phyloP scores from a whole-genome alignment of 2,797 vertebrate genomes.

The Xenentodon cancila region DNA sequence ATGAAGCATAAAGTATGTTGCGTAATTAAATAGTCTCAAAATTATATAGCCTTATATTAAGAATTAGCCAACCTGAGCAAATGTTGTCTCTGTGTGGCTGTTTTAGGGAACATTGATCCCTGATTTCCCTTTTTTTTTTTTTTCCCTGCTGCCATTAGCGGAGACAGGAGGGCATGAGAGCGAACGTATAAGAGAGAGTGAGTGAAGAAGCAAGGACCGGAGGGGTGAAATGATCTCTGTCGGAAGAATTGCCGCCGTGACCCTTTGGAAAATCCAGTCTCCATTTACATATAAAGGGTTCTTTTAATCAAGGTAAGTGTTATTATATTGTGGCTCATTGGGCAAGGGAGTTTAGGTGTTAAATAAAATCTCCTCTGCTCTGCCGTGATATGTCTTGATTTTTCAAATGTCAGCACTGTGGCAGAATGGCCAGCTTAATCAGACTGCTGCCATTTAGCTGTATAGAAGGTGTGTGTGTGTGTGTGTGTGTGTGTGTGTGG shows the following conservation, averaged over 20 bases:
- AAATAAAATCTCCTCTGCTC: slow-evolving; percentile 96
- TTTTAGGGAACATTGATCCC: slow-evolving; percentile 99
- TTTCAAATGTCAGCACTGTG: slow-evolving; percentile 98
- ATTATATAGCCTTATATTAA: slow-evolving; percentile 99
- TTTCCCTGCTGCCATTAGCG: slow-evolving; percentile 88
- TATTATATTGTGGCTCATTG: slow-evolving; percentile 99
- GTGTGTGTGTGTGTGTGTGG: slow-evolving; percentile 25
- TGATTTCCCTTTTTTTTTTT: slow-evolving; percentile 73
- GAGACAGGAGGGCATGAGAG: slow-evolving; percentile 86
- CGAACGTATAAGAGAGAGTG: slow-evolving; percentile 78
- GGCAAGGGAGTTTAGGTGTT: slow-evolving; percentile 96
- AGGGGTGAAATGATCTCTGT: slow-evolving; percentile 92
- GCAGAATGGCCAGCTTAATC: slow-evolving; percentile 96
- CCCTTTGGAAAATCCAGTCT: slow-evolving; percentile 90
- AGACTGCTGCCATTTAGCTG: slow-evolving; percentile 93
- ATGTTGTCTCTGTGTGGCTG: slow-evolving; percentile 99
- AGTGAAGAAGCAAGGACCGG: slow-evolving; percentile 49
- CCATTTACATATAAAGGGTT: slow-evolving; percentile 99
- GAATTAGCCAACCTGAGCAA: slow-evolving; percentile 99
- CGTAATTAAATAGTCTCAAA: slow-evolving; percentile 99
- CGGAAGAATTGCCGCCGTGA: slow-evolving; percentile 88
- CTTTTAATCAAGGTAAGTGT: slow-evolving; percentile 99
- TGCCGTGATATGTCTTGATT: slow-evolving; percentile 93
- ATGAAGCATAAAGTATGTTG: slow-evolving; percentile 99
- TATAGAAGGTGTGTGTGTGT: slow-evolving; percentile 45